These are phyloP conservation scores for Torymus tubicola DNA, from an alignment of 2,888 invertebrate genomes.

Conservation along the genomic window DNA sequence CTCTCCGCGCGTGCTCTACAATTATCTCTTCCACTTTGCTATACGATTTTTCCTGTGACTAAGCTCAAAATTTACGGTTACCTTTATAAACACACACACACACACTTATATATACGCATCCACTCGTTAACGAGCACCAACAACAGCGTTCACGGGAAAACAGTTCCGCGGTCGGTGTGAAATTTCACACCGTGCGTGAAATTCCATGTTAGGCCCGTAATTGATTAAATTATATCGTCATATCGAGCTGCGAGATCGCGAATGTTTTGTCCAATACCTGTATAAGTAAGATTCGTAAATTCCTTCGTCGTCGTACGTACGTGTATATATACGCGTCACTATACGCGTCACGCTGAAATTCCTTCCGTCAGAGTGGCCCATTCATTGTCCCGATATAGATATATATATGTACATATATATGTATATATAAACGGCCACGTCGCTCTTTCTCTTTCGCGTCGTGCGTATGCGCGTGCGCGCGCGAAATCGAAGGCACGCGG, in stretches of 20 bases:
- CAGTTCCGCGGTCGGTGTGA: conserved; percentile 8
- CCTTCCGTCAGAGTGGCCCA: conserved; percentile 40
- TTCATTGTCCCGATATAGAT: conserved; percentile 47
- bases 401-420: conserved; percentile 43
- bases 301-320: background rate
- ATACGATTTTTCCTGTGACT: background rate
- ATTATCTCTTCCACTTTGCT: too few relatives aligned
- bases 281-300: background rate
- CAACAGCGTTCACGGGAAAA: conserved; percentile 9
- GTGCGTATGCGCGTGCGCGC: conserved; percentile 1
- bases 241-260: too few relatives aligned
- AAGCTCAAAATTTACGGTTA: conserved; percentile 6
- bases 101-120: too few relatives aligned
- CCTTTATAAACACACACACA: background rate
- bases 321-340: background rate
- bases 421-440: conserved; percentile 27
- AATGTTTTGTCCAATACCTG: too few relatives aligned
- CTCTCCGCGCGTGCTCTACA: too few relatives aligned
- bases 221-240: too few relatives aligned
- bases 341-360: conserved; percentile 36
- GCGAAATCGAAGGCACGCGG: conserved; percentile 4
- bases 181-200: conserved; percentile 30
- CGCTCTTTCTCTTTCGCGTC: background rate
- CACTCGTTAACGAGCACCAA: conserved; percentile 8
- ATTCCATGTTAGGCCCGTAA: background rate